These are phyloP conservation scores for Elephas maximus DNA, from an alignment of 2,113 vertebrate genomes.

Conservation along the genomic window DNA sequence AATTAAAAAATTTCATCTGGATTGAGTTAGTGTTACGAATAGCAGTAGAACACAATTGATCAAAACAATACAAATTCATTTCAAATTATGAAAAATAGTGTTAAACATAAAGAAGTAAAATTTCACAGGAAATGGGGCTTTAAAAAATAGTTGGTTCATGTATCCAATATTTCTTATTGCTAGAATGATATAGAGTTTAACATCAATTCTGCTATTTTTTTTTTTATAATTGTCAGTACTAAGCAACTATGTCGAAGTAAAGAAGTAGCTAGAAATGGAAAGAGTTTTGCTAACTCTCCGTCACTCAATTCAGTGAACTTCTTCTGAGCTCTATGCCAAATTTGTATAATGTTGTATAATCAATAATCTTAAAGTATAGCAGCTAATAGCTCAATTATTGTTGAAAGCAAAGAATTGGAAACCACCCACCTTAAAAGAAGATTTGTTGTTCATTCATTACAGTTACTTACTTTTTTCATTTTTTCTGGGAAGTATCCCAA, in stretches of 20 bases:
- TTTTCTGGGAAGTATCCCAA: constrained; percentile 53
- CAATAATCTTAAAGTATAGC: not conserved
- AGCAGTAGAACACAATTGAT: not conserved
- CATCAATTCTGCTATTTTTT: not conserved
- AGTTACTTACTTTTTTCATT: constrained; percentile 49
- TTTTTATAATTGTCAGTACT: constrained; percentile 9
- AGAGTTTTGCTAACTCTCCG: not conserved
- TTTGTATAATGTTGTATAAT: not conserved
- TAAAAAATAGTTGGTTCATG: not conserved
- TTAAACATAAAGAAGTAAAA: constrained; percentile 30
- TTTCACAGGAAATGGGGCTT: not conserved
- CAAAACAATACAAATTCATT: not conserved
- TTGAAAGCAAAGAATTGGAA: constrained; percentile 59
- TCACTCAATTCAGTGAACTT: not conserved
- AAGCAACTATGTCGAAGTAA: constrained; percentile 8
- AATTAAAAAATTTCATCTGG: not conserved
- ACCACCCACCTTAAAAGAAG: constrained; percentile 30
- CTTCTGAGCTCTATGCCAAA: not conserved
- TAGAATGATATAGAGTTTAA: not conserved
- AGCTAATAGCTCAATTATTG: constrained; percentile 40
- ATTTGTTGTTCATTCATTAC: constrained; percentile 50
- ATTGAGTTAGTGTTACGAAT: constrained; percentile 11
- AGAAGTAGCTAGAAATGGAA: not conserved
- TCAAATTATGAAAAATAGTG: constrained; percentile 19
- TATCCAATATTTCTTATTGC: not conserved